phyloP scores from a whole-genome alignment of 2,888 invertebrate species.

The Protophormia terraenovae region DNA sequence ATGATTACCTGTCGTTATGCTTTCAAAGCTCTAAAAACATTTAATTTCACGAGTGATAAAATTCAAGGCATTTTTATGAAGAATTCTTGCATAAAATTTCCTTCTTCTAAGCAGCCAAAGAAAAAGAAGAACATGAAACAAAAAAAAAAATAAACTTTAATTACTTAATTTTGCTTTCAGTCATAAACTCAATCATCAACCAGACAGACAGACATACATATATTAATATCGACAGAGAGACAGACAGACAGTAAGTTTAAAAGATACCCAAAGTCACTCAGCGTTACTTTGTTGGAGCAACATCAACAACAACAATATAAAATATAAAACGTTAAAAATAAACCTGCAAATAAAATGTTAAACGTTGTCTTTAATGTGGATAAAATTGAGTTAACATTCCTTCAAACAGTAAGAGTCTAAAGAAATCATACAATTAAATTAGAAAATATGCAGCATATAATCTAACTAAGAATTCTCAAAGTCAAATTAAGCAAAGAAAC shows the following conservation, averaged over 20 bases:
- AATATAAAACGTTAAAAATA: not conserved
- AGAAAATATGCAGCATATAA: too few species aligned
- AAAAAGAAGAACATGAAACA: not conserved
- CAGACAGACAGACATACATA: not conserved
- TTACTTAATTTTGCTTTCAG: slow-evolving; percentile 43
- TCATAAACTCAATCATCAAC: slow-evolving; percentile 27
- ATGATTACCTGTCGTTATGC: slow-evolving; percentile 61
- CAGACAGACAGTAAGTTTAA: not conserved
- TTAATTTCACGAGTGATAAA: slow-evolving; percentile 67
- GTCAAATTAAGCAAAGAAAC: not conserved
- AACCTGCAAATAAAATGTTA: slow-evolving; percentile 21
- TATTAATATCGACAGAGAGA: not conserved
- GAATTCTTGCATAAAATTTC: slow-evolving; percentile 53
- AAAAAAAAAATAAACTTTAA: slow-evolving; percentile 50
- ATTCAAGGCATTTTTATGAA: slow-evolving; percentile 59
- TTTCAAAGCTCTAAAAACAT: slow-evolving; percentile 46
- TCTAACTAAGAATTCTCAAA: not conserved
- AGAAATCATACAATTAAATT: too few species aligned
- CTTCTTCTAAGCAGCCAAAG: not conserved
- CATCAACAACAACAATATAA: too few species aligned
- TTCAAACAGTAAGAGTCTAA: not conserved
- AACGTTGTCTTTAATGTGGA: not conserved
- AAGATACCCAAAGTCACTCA: not conserved
- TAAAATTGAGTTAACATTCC: not conserved
- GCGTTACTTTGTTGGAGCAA: not conserved